Base-by-base conservation (phyloP, 2,113 vertebrate species). In the Xenopus laevis region DNA sequence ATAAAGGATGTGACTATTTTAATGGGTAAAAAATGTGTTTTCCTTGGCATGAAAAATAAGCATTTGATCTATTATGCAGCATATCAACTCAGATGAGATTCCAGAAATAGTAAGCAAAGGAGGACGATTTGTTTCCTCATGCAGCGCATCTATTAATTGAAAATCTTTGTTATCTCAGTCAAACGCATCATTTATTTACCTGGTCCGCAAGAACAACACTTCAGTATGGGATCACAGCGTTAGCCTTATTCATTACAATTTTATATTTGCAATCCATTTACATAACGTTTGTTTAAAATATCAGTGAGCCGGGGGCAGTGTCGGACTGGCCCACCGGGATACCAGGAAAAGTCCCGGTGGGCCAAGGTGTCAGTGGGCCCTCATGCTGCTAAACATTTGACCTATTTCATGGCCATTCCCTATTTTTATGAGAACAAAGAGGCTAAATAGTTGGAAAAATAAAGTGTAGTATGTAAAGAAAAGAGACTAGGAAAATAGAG, bases 111-210 rank as follows among this genome's bases (percentile, higher is more conserved):
- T 15, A 9, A 13, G 47, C 71, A 73, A 68, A 74, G 55, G 53
- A 18, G 21, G 30, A 45, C 53, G 45, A 40, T 68, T 46, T 66
- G 46, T 59, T 75, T 62, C 44, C 68, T 62, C 58, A 61, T 55
- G 72, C 65, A 68, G 45, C 53, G 65, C 47, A 46, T 67, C 44
- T 60, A 68, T 75, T 75, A 68, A 68, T 68, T 68, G 57, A 52
- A 75, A 52, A 68, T 68, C 46, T 68, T 75, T 75, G 65, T 75
- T 65, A 74, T 74, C 55, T 20, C 21, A 60, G 57, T 47, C 30
- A 74, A 67, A 74, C 64, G 57, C 21, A 61, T 68, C 40, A 74
- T 74, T 74, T 68, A 61, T 68, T 68, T 44, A 40, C 45, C 17
- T 61, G 30, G 57, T 17, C 60, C 33, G 18, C 58, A 40, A 13